Evolutionary conservation across 2,113 vertebrate genomes (phyloP).

Genomic region (Pelecanus crispus): DNA sequence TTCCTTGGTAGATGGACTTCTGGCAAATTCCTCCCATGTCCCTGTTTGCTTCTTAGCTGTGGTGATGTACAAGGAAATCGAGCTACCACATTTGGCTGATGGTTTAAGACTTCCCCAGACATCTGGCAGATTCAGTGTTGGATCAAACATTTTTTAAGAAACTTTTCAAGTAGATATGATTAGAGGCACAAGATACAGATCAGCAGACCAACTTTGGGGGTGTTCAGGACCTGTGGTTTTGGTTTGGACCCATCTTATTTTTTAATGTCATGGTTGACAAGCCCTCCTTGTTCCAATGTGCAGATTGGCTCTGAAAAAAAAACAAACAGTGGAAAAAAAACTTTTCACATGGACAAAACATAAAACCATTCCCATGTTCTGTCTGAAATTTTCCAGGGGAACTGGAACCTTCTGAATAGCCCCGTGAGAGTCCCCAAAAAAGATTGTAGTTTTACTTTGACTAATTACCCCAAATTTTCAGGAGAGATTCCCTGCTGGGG

Average conservation of each 20-base stretch:
- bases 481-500: background rate
- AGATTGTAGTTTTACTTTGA: background rate
- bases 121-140: background rate
- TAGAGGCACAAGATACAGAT: background rate
- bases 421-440: background rate
- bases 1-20: background rate
- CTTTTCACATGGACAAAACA: background rate
- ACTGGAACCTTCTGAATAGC: background rate
- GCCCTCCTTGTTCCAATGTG: background rate
- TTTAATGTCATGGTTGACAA: background rate
- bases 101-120: background rate
- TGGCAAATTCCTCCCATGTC: background rate
- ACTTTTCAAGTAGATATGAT: background rate
- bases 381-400: background rate
- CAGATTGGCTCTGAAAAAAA: background rate
- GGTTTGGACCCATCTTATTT: background rate
- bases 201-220: background rate
- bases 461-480: background rate
- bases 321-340: background rate
- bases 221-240: background rate
- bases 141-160: background rate
- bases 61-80: background rate
- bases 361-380: background rate
- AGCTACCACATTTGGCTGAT: background rate
- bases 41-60: background rate